Conservation (phyloP, 2,113 vertebrate species). For the Elanoides forficatus region DNA sequence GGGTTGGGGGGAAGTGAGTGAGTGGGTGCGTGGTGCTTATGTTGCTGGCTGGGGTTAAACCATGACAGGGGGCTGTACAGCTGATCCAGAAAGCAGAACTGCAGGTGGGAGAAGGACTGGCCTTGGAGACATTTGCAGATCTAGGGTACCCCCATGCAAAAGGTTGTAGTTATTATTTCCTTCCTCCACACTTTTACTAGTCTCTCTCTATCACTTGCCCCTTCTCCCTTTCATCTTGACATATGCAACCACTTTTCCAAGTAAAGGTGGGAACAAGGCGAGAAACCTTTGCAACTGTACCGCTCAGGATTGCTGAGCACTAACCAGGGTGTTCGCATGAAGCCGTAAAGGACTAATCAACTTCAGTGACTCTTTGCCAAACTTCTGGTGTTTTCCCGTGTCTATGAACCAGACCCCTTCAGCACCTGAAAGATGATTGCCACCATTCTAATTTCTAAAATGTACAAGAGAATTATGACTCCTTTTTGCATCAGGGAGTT, state of each 20-base stretch:
- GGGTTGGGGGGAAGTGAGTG: no score
- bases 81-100: not conserved
- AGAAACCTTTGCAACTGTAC: not conserved
- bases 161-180: not conserved
- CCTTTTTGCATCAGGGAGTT: not conserved
- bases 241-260: not conserved
- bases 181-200: not conserved
- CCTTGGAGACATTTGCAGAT: not conserved
- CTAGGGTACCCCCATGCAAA: not conserved
- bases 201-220: not conserved
- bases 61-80: not conserved
- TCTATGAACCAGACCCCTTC: not conserved
- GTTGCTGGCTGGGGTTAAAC: no score
- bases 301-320: not conserved
- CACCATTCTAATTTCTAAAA: not conserved
- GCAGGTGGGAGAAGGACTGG: not conserved
- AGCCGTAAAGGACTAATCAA: not conserved
- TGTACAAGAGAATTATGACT: not conserved
- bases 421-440: not conserved
- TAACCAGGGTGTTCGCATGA: not conserved
- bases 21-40: no score
- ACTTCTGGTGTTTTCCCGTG: not conserved
- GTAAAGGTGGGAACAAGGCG: not conserved
- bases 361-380: not conserved
- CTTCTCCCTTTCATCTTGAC: not conserved